Conservation (phyloP, 1,140 invertebrate genomes). For the Drosophila setifemur region DNA sequence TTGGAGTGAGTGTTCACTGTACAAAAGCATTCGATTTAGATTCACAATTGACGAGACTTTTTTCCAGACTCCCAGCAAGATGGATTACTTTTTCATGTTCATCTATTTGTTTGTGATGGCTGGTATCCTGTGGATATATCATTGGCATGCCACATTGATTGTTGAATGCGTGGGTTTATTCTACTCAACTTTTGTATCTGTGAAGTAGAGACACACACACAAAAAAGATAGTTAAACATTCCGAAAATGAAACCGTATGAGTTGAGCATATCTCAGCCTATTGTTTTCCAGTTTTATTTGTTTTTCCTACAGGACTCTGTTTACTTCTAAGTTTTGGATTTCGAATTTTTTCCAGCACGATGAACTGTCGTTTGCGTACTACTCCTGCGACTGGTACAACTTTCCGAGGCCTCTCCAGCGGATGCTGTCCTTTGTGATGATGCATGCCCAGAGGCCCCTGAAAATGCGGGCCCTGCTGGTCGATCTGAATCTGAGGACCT, state of each 20-base stretch:
- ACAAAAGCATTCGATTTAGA: no score
- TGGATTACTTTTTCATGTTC: constrained; percentile 68
- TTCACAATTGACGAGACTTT: not conserved
- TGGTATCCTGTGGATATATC: constrained; percentile 64
- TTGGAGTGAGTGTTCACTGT: constrained; percentile 48
- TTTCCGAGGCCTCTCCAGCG: constrained; percentile 43
- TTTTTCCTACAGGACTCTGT: not conserved
- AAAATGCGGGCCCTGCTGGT: constrained; percentile 64
- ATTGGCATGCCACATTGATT: constrained; percentile 70
- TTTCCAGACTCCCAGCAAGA: constrained; percentile 53
- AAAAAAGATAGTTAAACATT: no score
- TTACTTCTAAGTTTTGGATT: not conserved
- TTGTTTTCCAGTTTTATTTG: not conserved
- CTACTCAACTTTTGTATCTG: not conserved
- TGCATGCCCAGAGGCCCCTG: constrained; percentile 58
- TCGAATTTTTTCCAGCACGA: constrained; percentile 39
- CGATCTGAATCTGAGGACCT: constrained; percentile 63
- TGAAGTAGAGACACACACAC: no score
- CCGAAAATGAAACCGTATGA: no score
- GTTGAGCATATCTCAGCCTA: no score
- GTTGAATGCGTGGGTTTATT: constrained; percentile 11
- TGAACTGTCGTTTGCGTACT: constrained; percentile 52
- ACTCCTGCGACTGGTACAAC: constrained; percentile 60
- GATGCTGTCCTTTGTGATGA: constrained; percentile 59
- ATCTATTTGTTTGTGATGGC: constrained; percentile 73